A percentile compares a stretch with the other conserved stretches of the same genome.
Evolutionary conservation across 2,888 invertebrate species (phyloP).

Genomic region (Argyra leucocephala): DNA sequence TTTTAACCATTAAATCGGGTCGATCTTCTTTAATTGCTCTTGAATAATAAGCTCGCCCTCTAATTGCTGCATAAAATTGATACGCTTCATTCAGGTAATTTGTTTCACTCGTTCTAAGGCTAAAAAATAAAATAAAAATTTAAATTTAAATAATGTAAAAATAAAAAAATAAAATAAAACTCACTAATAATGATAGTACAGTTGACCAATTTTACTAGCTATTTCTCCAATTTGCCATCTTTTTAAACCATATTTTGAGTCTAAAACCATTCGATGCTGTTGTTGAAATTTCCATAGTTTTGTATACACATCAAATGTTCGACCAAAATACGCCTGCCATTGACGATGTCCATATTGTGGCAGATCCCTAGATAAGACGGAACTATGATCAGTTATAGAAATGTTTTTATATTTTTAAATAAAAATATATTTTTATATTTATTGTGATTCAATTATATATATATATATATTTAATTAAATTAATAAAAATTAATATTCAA

Average conservation of each 20-base stretch:
- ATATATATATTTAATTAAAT: no score
- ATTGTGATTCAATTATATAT: no score
- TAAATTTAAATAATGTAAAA: not conserved
- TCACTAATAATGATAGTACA: conserved; percentile 97
- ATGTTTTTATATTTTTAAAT: not conserved
- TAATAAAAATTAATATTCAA: no score
- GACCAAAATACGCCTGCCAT: conserved; percentile 94
- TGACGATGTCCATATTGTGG: conserved; percentile 96
- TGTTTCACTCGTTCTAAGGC: conserved; percentile 90
- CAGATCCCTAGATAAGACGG: conserved; percentile 60
- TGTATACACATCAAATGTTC: conserved; percentile 95
- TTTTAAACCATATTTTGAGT: conserved; percentile 87
- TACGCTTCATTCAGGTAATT: conserved; percentile 93
- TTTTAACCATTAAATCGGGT: conserved; percentile 94
- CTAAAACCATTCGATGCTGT: conserved; percentile 82
- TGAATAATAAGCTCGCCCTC: conserved; percentile 88
- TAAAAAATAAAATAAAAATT: conserved; percentile 41
- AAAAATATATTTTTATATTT: not conserved
- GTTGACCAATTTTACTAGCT: conserved; percentile 95
- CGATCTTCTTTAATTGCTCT: conserved; percentile 87
- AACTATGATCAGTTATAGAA: conserved; percentile 6
- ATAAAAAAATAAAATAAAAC: conserved; percentile 36
- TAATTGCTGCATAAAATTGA: conserved; percentile 91
- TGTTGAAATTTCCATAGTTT: conserved; percentile 98
- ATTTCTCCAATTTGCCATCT: conserved; percentile 98